These are phyloP conservation scores for Brachionus manjavacas DNA, from an alignment of 1,140 invertebrate species.

Conservation along the genomic window DNA sequence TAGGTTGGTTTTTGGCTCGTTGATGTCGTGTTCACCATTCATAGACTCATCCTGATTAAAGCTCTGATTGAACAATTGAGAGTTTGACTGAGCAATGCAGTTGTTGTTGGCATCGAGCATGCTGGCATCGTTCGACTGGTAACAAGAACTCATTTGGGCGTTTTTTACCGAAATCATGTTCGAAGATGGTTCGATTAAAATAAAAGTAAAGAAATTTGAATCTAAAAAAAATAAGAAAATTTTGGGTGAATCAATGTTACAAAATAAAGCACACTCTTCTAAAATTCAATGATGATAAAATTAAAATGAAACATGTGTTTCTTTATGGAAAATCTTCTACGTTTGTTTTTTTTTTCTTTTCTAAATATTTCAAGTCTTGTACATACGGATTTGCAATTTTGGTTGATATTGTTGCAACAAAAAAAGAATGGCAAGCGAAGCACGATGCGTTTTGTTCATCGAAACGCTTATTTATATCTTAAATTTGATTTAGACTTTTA, in stretches of 20 bases:
- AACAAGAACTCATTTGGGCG: neutral
- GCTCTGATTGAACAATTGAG: neutral
- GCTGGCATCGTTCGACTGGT: neutral
- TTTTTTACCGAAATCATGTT: slow-evolving; percentile 11
- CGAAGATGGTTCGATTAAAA: slow-evolving; percentile 5
- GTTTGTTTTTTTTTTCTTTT: slow-evolving; percentile 2
- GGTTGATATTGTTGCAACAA: neutral
- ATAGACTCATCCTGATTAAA: slow-evolving; percentile 3
- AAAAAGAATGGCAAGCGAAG: neutral
- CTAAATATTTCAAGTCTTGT: neutral
- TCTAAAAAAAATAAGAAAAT: neutral
- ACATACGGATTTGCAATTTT: slow-evolving; percentile 34
- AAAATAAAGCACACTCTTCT: slow-evolving; percentile 14
- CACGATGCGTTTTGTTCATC: neutral
- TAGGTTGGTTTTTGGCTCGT: slow-evolving; percentile 74
- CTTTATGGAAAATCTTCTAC: slow-evolving; percentile 6
- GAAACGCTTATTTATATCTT: neutral
- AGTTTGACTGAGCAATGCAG: neutral
- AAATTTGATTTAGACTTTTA: neutral
- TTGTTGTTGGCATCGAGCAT: slow-evolving; percentile 7
- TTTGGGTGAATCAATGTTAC: slow-evolving; percentile 14
- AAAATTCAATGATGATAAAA: slow-evolving; percentile 5
- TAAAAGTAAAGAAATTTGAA: neutral
- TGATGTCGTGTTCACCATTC: neutral
- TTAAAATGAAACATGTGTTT: slow-evolving; percentile 24